Base-by-base conservation (phyloP, 2,113 vertebrate species). In the Dermatemys mawii region DNA sequence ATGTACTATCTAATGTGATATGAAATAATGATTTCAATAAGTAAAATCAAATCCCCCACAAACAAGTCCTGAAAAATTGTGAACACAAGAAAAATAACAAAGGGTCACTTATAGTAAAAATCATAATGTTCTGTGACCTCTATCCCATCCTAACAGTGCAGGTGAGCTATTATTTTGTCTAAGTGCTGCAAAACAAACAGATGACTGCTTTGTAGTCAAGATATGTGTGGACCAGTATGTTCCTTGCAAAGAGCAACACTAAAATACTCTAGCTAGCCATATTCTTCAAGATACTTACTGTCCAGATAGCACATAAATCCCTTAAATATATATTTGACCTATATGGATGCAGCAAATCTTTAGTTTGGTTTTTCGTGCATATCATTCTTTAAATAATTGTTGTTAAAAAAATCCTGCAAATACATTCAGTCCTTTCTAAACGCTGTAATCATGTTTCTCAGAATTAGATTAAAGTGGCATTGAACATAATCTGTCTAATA, bases 351-450 rank as follows among this genome's bases (percentile, higher is more conserved):
- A 70, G 87, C 51, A 41, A 89, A 55, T 5, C 21, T 13, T 83
- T n/a, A 21, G 14, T 80, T 55, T 89, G 13, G 29, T 0, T 70
- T 84, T 89, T 41, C n/a, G 92, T 79, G 55, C 87, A 29, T 35
- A 87, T 92, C 32, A 38, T 87, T 70, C 44, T 90, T 91, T 76
- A 90, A 85, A 63, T 86, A 91, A 94, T 41, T 10, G 26, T 51
- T 48, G 78, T 32, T 55, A 84, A 55, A 44, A 60, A 73, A 90
- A 83, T 82, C n/a, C n/a, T 84, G 17, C 26, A 90, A 44, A 6
- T 93, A 24, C 78, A 85, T 96, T 54, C 81, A 27, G 2, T 83
- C 91, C 3, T 29, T 84, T 76, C 29, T 83, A 63, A 90, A 86
- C 67, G 22, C 17, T 83, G 81, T 81, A 70, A 50, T 83, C 29